Conservation (phyloP, 2,797 vertebrate species). For the Sebastes kiyomatsui region DNA sequence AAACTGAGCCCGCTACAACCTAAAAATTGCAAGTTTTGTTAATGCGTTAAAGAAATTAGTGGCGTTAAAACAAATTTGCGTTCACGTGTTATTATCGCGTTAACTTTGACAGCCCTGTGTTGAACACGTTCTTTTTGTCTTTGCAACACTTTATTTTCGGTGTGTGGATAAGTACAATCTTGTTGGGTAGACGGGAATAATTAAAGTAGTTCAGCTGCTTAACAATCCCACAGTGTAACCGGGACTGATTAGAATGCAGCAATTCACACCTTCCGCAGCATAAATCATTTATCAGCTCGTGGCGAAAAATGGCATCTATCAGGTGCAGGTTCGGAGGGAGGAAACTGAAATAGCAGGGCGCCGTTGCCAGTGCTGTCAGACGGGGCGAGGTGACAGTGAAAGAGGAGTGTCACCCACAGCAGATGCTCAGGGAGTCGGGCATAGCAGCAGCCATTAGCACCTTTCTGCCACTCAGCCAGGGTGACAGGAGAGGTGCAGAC, state of each 20-base stretch:
- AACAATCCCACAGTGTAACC: constrained; percentile 22
- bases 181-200: neutral
- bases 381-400: constrained; percentile 71
- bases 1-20: too few species aligned
- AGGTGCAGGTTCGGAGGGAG: constrained; percentile 64
- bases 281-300: constrained; percentile 71
- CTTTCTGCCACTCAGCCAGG: constrained; percentile 80
- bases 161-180: neutral
- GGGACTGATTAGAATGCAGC: constrained; percentile 58
- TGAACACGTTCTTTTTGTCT: constrained; percentile 9
- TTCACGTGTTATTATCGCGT: too few species aligned
- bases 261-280: constrained; percentile 49
- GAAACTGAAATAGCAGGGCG: constrained; percentile 66
- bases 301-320: constrained; percentile 61
- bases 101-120: neutral
- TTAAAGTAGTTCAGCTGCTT: constrained; percentile 18
- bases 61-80: too few species aligned
- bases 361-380: constrained; percentile 68
- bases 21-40: too few species aligned
- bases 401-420: constrained; percentile 81
- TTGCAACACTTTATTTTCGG: neutral
- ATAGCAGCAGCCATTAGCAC: constrained; percentile 84
- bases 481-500: constrained; percentile 74
- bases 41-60: too few species aligned
- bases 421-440: constrained; percentile 82